Evolutionary conservation across 2,888 invertebrate genomes (phyloP).

Genomic region (Empis livida): DNA sequence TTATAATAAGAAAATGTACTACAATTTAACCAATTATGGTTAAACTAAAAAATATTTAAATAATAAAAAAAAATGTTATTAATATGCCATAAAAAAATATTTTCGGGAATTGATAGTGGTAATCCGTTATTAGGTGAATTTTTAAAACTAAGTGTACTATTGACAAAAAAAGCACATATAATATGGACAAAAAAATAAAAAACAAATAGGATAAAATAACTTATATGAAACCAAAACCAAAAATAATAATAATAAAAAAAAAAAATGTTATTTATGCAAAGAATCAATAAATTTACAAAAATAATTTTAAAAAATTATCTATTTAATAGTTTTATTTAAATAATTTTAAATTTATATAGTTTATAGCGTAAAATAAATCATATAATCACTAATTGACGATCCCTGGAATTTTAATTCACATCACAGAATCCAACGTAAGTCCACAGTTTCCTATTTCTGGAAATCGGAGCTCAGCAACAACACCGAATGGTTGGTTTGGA

Average conservation of each 20-base stretch:
- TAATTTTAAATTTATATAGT: too few species aligned
- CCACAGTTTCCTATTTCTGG: too few species aligned
- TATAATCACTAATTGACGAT: too few species aligned
- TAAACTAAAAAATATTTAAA: neutral
- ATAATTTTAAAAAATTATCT: neutral
- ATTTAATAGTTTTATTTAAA: too few species aligned
- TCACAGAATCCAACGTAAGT: too few species aligned
- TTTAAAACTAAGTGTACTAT: neutral
- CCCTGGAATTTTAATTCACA: too few species aligned
- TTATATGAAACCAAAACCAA: neutral
- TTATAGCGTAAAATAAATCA: too few species aligned
- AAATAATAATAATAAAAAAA: too few species aligned
- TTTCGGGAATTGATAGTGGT: constrained; percentile 1
- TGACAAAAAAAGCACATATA: neutral
- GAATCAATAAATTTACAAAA: constrained; percentile 1
- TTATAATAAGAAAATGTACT: neutral
- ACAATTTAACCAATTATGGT: neutral
- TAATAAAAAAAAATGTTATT: neutral
- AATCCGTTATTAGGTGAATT: constrained; percentile 1
- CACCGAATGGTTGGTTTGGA: too few species aligned
- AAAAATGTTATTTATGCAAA: constrained; percentile 1
- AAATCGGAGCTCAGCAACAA: too few species aligned
- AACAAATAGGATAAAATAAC: too few species aligned
- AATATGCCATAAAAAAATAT: neutral
- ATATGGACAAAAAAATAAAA: neutral